A percentile compares a stretch with the other conserved stretches of the same genome.
phyloP scores from a whole-genome alignment of 2,888 invertebrate genomes.

The Drosophila algonquin region DNA sequence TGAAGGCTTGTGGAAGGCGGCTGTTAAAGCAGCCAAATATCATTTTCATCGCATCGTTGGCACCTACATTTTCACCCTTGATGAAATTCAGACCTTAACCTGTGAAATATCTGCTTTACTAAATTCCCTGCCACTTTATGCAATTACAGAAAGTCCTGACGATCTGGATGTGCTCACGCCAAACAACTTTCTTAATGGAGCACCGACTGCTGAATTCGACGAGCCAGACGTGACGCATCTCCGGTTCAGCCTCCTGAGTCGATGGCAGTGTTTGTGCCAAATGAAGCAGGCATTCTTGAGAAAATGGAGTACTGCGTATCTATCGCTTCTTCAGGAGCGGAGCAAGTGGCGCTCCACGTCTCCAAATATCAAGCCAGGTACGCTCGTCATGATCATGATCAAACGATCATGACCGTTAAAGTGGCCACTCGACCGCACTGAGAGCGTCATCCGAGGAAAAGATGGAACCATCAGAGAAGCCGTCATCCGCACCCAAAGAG shows the following conservation, averaged over 20 bases:
- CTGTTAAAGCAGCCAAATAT: conserved; percentile 30
- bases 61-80: conserved; percentile 7
- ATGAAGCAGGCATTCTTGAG: background rate
- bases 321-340: conserved; percentile 14
- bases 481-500: too few relatives aligned
- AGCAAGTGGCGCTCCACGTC: conserved; percentile 4
- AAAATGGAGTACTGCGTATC: conserved; percentile 11
- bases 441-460: too few relatives aligned
- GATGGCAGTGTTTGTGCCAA: conserved; percentile 19
- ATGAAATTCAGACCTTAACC: background rate
- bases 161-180: too few relatives aligned
- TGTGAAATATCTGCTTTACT: too few relatives aligned
- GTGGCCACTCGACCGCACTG: too few relatives aligned
- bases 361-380: conserved; percentile 1
- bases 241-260: conserved; percentile 4
- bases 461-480: too few relatives aligned
- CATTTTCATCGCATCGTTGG: conserved; percentile 37
- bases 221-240: too few relatives aligned
- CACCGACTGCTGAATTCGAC: too few relatives aligned
- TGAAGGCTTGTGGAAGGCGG: conserved; percentile 36
- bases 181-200: too few relatives aligned
- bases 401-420: too few relatives aligned
- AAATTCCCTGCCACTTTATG: too few relatives aligned
- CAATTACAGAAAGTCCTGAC: background rate
- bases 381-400: too few relatives aligned